phyloP scores from a whole-genome alignment of 92 coral and sea anemone genomes.

The Zoanthus sociatus region DNA sequence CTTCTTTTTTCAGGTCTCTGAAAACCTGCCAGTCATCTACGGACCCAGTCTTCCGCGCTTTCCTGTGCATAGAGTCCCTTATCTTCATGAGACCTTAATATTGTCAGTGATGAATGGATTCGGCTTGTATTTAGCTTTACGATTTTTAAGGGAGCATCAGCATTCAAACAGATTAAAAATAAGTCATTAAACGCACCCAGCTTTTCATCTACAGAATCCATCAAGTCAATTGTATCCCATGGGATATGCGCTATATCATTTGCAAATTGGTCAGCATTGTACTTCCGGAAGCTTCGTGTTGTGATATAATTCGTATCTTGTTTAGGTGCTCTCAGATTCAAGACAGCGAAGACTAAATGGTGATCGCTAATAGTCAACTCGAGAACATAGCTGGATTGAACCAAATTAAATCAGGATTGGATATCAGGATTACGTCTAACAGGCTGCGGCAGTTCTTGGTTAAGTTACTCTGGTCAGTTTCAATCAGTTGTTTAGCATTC shows the following conservation, averaged over 20 bases:
- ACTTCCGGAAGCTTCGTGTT: slow-evolving; percentile 7
- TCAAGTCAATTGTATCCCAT: slow-evolving; percentile 5
- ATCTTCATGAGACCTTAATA: slow-evolving; percentile 11
- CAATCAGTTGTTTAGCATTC: neutral
- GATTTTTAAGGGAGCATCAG: slow-evolving; percentile 29
- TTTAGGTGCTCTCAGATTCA: slow-evolving; percentile 5
- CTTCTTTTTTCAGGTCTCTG: neutral
- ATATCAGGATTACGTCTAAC: neutral
- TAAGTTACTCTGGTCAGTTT: neutral
- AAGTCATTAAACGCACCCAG: slow-evolving; percentile 22
- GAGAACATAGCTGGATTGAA: neutral
- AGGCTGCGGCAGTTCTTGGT: neutral
- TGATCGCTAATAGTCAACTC: neutral
- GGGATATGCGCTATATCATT: slow-evolving; percentile 1
- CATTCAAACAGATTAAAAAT: slow-evolving; percentile 18
- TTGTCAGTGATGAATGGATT: slow-evolving; percentile 22
- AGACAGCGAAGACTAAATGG: neutral
- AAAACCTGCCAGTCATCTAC: neutral
- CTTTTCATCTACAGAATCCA: slow-evolving; percentile 29
- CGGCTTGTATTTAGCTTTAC: neutral
- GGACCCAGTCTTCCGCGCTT: neutral
- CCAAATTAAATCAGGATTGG: neutral
- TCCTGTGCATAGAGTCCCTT: slow-evolving; percentile 14
- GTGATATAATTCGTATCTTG: neutral
- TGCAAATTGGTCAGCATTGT: slow-evolving; percentile 17